These are phyloP conservation scores for Siderastrea radians DNA, from an alignment of 92 coral and sea anemone genomes.

Conservation along the genomic window DNA sequence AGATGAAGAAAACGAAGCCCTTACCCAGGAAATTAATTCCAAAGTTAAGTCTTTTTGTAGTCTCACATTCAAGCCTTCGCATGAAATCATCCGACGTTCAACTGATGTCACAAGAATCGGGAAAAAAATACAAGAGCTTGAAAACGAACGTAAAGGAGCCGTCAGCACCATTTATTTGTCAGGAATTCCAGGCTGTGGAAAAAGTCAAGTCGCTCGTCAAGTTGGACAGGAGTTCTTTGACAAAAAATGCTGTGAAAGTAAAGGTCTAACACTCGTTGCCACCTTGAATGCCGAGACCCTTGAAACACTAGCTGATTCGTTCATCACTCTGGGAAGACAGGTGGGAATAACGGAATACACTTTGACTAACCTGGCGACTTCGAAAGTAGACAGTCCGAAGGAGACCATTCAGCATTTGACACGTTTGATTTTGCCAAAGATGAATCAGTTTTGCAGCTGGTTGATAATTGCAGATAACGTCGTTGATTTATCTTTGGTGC, in stretches of 20 bases:
- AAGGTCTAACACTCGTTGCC: slow-evolving; percentile 7
- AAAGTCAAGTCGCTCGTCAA: slow-evolving; percentile 56
- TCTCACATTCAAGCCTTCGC: slow-evolving; percentile 38
- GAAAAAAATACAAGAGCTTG: slow-evolving; percentile 16
- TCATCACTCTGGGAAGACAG: slow-evolving; percentile 16
- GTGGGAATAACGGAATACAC: background rate
- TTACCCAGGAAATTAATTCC: background rate
- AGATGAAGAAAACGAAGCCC: background rate
- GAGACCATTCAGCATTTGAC: background rate
- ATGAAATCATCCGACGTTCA: slow-evolving; percentile 23
- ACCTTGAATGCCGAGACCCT: slow-evolving; percentile 37
- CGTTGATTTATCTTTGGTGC: slow-evolving; percentile 6
- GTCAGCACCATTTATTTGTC: slow-evolving; percentile 40
- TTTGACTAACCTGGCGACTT: background rate
- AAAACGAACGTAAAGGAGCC: background rate
- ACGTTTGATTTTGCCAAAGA: background rate
- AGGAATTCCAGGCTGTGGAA: slow-evolving; percentile 66
- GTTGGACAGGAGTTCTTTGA: slow-evolving; percentile 40
- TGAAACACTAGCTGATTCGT: slow-evolving; percentile 37
- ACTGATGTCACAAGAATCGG: slow-evolving; percentile 22
- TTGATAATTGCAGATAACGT: slow-evolving; percentile 54
- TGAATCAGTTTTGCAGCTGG: slow-evolving; percentile 17
- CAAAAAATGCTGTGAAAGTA: background rate
- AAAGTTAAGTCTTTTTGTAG: slow-evolving; percentile 22
- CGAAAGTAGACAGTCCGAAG: background rate